Conservation (phyloP, 2,888 invertebrate species). For the Drosophila putrida region DNA sequence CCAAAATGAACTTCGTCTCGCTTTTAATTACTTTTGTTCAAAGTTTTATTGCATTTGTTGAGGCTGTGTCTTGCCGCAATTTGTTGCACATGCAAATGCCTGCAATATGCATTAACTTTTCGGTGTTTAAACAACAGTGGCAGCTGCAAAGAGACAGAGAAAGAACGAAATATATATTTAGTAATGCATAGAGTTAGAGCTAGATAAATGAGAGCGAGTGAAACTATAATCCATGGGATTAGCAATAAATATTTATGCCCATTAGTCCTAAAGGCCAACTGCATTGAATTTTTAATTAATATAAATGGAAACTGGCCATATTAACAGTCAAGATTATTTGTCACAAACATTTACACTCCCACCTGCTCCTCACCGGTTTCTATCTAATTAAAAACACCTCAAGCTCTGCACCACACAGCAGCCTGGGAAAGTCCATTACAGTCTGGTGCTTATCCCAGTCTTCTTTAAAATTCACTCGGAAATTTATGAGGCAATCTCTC, state of each 20-base stretch:
- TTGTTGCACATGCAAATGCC: conserved; percentile 51
- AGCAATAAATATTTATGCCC: conserved; percentile 65
- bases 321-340: conserved; percentile 31
- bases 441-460: conserved; percentile 6
- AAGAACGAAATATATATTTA: not conserved
- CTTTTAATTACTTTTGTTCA: conserved; percentile 70
- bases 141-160: conserved; percentile 18
- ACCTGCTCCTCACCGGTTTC: conserved; percentile 1
- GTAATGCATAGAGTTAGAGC: not conserved
- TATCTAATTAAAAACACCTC: conserved; percentile 60
- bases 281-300: conserved; percentile 62
- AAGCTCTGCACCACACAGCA: conserved; percentile 34
- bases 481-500: conserved; percentile 51
- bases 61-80: conserved; percentile 29
- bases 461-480: conserved; percentile 31
- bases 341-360: conserved; percentile 27
- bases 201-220: not conserved
- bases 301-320: conserved; percentile 52
- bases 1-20: conserved; percentile 37
- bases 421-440: conserved; percentile 10
- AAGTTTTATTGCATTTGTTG: conserved; percentile 69
- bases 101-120: conserved; percentile 57
- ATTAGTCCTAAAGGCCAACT: conserved; percentile 10
- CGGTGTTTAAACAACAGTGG: conserved; percentile 8
- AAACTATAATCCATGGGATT: conserved; percentile 40